phyloP scores from a whole-genome alignment of 2,113 vertebrate genomes.

The Mellivora capensis region DNA sequence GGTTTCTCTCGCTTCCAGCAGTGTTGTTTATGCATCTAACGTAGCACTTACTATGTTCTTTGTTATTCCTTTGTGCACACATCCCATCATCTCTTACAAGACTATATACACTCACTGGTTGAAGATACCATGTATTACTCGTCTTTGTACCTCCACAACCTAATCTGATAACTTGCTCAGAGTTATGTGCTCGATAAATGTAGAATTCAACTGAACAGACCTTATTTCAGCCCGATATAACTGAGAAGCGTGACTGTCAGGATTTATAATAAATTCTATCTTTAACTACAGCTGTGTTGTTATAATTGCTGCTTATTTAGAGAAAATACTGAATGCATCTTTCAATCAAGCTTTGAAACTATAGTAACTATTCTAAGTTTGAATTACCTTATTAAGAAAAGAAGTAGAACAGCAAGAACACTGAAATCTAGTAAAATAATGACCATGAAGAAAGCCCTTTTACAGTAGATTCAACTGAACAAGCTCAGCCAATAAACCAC shows the following conservation, averaged over 20 bases:
- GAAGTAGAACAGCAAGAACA: slow-evolving; percentile 54
- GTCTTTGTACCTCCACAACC: not conserved
- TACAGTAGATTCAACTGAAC: slow-evolving; percentile 54
- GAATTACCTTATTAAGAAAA: slow-evolving; percentile 66
- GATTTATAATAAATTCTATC: slow-evolving; percentile 55
- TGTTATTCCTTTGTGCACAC: not conserved
- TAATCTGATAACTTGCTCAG: not conserved
- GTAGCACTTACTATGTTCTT: not conserved
- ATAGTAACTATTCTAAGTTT: slow-evolving; percentile 50
- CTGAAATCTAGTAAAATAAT: slow-evolving; percentile 48
- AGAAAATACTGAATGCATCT: slow-evolving; percentile 61
- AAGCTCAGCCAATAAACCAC: slow-evolving; percentile 49
- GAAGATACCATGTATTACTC: not conserved
- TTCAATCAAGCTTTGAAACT: slow-evolving; percentile 58
- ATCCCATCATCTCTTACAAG: slow-evolving; percentile 16
- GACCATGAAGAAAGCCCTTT: slow-evolving; percentile 38
- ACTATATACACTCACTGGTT: not conserved
- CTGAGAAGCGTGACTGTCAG: slow-evolving; percentile 43
- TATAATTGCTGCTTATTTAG: slow-evolving; percentile 48
- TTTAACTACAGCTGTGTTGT: slow-evolving; percentile 56
- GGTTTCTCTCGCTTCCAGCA: not conserved
- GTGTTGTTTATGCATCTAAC: not conserved
- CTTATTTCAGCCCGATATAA: slow-evolving; percentile 33
- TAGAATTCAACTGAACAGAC: slow-evolving; percentile 32
- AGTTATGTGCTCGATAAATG: slow-evolving; percentile 4